A percentile compares a stretch with the other conserved stretches of the same genome.
These are phyloP conservation scores for Cosmorhoe ocellata DNA, from an alignment of 2,888 invertebrate genomes.

Conservation along the genomic window DNA sequence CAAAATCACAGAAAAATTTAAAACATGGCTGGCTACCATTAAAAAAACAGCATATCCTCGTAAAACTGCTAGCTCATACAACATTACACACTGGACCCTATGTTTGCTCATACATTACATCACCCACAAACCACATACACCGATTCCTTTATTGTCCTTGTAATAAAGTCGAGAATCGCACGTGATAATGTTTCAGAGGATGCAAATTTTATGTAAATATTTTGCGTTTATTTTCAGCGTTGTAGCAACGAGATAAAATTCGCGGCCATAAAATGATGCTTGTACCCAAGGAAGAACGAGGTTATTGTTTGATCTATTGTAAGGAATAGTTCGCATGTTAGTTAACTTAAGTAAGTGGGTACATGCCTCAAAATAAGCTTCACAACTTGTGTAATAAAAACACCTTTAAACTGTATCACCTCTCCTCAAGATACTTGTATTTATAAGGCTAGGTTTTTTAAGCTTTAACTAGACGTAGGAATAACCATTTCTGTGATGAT, in stretches of 20 bases:
- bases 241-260: constrained; percentile 67
- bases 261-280: constrained; percentile 64
- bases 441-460: too few relatives aligned
- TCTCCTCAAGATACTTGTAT: neutral
- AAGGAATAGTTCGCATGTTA: constrained; percentile 48
- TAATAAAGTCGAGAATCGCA: constrained; percentile 52
- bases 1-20: constrained; percentile 34
- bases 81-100: constrained; percentile 63
- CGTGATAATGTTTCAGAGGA: constrained; percentile 41
- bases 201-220: constrained; percentile 59
- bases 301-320: constrained; percentile 61
- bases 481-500: too few relatives aligned
- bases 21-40: constrained; percentile 35
- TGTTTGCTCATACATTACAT: constrained; percentile 66
- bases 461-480: too few relatives aligned
- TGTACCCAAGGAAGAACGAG: constrained; percentile 54
- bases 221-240: constrained; percentile 63
- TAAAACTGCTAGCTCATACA: constrained; percentile 61
- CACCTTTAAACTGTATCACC: neutral
- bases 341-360: constrained; percentile 40
- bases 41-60: constrained; percentile 53
- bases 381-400: constrained; percentile 22
- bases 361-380: constrained; percentile 1
- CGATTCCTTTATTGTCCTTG: constrained; percentile 37
- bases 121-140: constrained; percentile 50